phyloP scores from a whole-genome alignment of 2,113 vertebrate genomes.

The Leucopsar rothschildi region DNA sequence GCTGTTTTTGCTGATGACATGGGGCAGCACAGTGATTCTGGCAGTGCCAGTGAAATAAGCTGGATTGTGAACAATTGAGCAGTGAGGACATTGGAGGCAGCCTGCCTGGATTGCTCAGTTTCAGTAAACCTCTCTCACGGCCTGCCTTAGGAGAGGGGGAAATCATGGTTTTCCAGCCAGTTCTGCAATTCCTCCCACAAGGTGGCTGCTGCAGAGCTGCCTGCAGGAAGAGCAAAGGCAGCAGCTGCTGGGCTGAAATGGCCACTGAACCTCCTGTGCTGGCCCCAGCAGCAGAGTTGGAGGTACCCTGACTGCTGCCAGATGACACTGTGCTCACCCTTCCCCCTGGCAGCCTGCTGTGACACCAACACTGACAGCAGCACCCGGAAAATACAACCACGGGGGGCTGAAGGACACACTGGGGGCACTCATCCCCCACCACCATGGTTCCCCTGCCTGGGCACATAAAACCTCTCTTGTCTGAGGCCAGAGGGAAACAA shows the following conservation, averaged over 20 bases:
- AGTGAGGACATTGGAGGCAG: neutral
- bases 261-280: neutral
- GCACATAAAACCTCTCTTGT: neutral
- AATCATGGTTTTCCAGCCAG: neutral
- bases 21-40: neutral
- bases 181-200: neutral
- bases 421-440: neutral
- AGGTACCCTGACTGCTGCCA: neutral
- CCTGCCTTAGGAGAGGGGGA: neutral
- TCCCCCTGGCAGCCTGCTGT: neutral
- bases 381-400: neutral
- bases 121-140: neutral
- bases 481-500: neutral
- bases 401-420: neutral
- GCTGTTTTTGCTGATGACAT: neutral
- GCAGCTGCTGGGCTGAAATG: neutral
- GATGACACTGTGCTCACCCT: too few relatives aligned
- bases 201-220: neutral
- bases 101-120: neutral
- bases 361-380: neutral
- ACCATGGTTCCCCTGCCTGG: fast-evolving
- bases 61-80: neutral
- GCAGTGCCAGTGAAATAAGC: neutral
- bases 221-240: neutral
- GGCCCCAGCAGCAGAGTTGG: neutral